Base-by-base conservation (phyloP, 2,113 vertebrate genomes). In the Cinclus cinclus region DNA sequence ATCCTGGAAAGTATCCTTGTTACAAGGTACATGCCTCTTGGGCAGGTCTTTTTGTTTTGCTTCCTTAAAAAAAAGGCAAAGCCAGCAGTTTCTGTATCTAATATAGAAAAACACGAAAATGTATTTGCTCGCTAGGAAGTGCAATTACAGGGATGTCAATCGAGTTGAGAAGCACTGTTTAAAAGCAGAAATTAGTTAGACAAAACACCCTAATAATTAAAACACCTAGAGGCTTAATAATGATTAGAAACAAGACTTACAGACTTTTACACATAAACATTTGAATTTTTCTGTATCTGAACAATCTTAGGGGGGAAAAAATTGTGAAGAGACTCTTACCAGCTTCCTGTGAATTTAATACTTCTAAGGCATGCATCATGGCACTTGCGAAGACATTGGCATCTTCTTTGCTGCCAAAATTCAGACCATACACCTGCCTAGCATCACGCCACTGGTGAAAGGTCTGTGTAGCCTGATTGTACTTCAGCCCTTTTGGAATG, bases 361-460 rank as follows among this genome's bases (percentile, higher is more conserved):
- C 99, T 98, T 99, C 99, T 98, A 99, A 98, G 95, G 99, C 99
- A 95, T 99, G 99, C 99, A 99, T 99, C 99, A 99, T 99, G 98
- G 99, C 99, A 98, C 99, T 99, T 97, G 99, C 99, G 31, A 99
- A 99, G 62, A 99, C 99, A 52, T 99, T 99, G 98, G 99, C 99
- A 89, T 99, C 99, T 97, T 99, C 99, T 96, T 99, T 99, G 97
- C 99, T 99, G 98, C 99, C 99, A 87, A 99, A 99, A 98, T 99
- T 99, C 87, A 99, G 99, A 92, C 99, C 99, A 10, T 99, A 99
- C 92, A 99, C 99, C 97, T 99, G 99, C 52, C 99, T 98, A 78
- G 99, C 99, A 52, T 99, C 99, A 23, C 99, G 98, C 99, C 99
- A 99, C 90, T 99, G 99, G 97, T 99, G 99, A 97, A 99, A 99